A percentile compares a stretch with the other conserved stretches of the same genome.
These are phyloP conservation scores for Coecobrya sp. DNA, from an alignment of 2,888 invertebrate genomes.

Conservation along the genomic window DNA sequence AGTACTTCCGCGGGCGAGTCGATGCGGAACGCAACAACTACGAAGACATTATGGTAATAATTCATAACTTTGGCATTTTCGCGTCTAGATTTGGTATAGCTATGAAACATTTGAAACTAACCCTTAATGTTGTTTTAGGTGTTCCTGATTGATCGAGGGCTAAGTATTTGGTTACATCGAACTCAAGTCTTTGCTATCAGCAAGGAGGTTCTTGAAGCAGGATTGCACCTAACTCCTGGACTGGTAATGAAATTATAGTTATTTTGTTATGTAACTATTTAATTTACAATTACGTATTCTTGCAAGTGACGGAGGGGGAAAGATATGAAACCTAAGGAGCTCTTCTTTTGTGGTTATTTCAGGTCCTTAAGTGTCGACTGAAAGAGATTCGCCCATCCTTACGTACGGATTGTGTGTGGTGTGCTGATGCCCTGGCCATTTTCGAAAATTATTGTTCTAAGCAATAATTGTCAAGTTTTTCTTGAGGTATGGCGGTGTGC, in stretches of 20 bases:
- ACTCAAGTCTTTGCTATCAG: conserved; percentile 58
- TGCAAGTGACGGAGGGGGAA: too few relatives aligned
- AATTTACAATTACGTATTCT: too few relatives aligned
- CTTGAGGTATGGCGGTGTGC: conserved; percentile 1
- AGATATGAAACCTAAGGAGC: too few relatives aligned
- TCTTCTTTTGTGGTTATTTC: too few relatives aligned
- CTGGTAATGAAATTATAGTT: conserved; percentile 70
- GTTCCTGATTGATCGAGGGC: conserved; percentile 94
- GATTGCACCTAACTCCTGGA: conserved; percentile 48
- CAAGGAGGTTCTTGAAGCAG: conserved; percentile 23
- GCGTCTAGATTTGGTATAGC: not conserved
- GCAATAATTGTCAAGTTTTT: conserved; percentile 17
- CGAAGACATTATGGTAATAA: conserved; percentile 4
- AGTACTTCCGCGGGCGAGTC: conserved; percentile 77
- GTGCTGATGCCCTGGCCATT: not conserved
- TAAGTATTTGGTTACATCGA: conserved; percentile 87
- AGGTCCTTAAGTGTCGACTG: conserved; percentile 80
- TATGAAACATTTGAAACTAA: not conserved
- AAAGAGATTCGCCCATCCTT: conserved; percentile 73
- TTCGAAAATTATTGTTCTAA: conserved; percentile 48
- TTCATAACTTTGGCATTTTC: not conserved
- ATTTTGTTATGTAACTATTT: too few relatives aligned
- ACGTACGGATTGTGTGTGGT: conserved; percentile 80
- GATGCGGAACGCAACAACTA: conserved; percentile 66
- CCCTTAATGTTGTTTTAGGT: conserved; percentile 89